Evolutionary conservation across 2,888 invertebrate genomes (phyloP).

Genomic region (Elysia crispata): DNA sequence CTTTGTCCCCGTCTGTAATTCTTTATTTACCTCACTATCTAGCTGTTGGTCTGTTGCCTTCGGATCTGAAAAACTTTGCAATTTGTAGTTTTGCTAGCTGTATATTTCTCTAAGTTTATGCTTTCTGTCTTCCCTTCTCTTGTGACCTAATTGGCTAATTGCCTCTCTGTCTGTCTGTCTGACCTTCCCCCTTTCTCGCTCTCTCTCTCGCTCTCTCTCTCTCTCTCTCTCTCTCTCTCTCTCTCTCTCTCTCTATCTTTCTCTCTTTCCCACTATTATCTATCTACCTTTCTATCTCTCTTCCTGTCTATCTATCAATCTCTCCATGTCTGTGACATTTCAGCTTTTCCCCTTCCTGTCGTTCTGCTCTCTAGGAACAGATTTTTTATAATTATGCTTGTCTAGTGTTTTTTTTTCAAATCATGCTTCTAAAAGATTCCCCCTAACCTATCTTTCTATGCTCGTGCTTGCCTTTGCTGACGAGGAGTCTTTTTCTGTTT

Average conservation of each 20-base stretch:
- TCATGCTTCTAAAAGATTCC: neutral
- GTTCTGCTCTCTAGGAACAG: no score
- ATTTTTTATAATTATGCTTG: no score
- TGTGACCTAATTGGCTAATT: no score
- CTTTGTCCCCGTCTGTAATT: no score
- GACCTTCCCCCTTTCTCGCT: constrained; percentile 2
- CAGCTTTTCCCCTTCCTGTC: no score
- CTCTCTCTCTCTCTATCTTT: neutral
- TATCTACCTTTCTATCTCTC: constrained; percentile 5
- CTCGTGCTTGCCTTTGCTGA: neutral
- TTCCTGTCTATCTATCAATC: neutral
- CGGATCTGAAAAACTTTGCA: no score
- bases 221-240: constrained; percentile 16
- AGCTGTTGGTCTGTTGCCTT: no score
- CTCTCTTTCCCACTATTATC: neutral
- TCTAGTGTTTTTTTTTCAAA: neutral
- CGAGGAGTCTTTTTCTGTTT: no score
- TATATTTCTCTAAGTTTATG: no score
- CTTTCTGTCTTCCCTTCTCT: no score
- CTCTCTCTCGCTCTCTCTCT: constrained; percentile 17
- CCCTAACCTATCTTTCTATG: neutral
- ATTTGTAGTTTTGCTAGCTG: no score
- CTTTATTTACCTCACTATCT: no score
- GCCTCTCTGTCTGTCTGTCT: constrained; percentile 15
- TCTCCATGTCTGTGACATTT: neutral